Base-by-base conservation (phyloP, 30 jellyfish, hydroid and myxozoan genomes). In the Haliclystus octoradiatus region DNA sequence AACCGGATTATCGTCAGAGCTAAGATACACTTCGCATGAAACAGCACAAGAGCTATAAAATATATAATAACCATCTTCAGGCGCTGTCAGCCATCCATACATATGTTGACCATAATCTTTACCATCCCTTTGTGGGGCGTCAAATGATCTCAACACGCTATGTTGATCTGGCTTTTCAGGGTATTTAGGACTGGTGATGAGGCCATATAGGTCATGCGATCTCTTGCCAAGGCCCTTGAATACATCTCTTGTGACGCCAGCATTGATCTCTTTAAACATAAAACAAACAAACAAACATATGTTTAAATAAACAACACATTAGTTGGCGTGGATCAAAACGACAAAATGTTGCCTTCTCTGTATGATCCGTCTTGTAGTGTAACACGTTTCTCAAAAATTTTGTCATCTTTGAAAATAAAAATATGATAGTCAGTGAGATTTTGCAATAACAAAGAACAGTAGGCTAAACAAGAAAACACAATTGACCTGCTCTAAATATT, bases 51-150 rank as follows among this genome's bases (percentile, higher is more conserved):
- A 88, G 50, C 93, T 88, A 77, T 74, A 88, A 65, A 88, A 88
- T 1, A 88, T 49, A 63, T 88, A 88, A 52, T 80, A 75, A n/a
- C 97, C 97, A 24, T 78, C 64, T 60, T 88, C 94, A 31, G 97
- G 97, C 3, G 97, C 97, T 28, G 65, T 76, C 73, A 88, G 79
- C 97, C 97, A 88, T 34, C 97, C 97, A 50, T 69, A 88, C 62
- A 88, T 52, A 5, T 94, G 71, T 67, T 88, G 97, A 1, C 97
- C 97, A 77, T 74, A 88, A 62, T 86, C 96, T 61, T 34, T 52
- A 0, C 94, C 94, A 5, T 83, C 61, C 31, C 87, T 63, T 62
- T 88, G 82, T 2, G 97, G 97, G 1, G 94, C 94, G 61, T 88
- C 97, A 52, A 88, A 80, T n/a, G 90, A 52, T 4, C 78, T 80